Base-by-base conservation (phyloP, 2,888 invertebrate species). In the Troides oblongomaculatus region DNA sequence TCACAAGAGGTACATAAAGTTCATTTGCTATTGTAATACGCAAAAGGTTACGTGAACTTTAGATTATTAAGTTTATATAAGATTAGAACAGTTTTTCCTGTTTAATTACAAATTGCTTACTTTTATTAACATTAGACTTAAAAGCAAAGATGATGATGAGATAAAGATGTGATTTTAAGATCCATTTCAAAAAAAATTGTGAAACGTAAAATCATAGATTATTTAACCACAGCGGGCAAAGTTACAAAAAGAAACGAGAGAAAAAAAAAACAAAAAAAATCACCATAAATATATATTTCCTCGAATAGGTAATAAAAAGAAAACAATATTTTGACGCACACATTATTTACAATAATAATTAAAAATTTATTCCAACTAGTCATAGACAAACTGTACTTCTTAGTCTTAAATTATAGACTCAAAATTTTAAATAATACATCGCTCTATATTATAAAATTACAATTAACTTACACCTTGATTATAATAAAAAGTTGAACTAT, bases 281-380 rank as follows among this genome's bases (percentile, higher is more conserved):
- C 66, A 66, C 66, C 66, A 66, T 66, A 66, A 70, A 70, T 62
- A 65, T 69, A 66, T 70, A 70, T 66, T 66, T 70, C 58, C 60
- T 63, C 53, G 53, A 62, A 58, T 60, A 62, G 62, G 30, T 58
- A 18, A 60, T 63, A 64, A 62, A 53, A 59, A 58, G 46, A 70
- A 70, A 70, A 70, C 66, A 66, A 60, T 59, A 66, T 63, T 43
- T 70, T 64, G 60, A 66, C 70, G 12, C 46, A 70, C 70, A 66
- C 70, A 63, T 46, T 66, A 66, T 70, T 66, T 70, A 70, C 70
- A 70, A 66, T 62, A 70, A 66, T 68, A 63, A 57, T 62, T 63
- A 63, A 66, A 36, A 53, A 43, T 50, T 58, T 50, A 50, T 36
- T 69, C 62, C 23, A 62, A 63, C 60, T 53, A 66, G 70, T 58